phyloP scores from a whole-genome alignment of 30 jellyfish, hydroid and myxozoan species.

The Cassiopea andromeda region DNA sequence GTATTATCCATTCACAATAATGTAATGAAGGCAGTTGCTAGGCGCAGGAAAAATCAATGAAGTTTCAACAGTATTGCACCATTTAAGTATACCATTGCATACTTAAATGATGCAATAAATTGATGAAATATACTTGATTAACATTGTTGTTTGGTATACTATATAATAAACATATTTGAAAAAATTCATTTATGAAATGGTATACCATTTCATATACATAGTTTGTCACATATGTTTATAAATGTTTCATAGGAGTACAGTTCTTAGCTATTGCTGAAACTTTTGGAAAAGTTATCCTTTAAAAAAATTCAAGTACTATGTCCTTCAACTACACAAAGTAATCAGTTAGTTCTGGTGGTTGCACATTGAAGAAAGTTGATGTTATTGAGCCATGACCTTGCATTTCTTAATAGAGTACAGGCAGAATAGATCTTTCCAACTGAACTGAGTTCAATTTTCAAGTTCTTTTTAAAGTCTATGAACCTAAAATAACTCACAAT shows the following conservation, averaged over 20 bases:
- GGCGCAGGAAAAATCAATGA: too few relatives aligned
- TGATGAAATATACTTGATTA: not conserved
- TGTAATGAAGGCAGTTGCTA: not conserved
- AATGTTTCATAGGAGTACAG: not conserved
- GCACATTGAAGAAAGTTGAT: constrained; percentile 44
- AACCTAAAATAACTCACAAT: constrained; percentile 39
- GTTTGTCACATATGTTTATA: not conserved
- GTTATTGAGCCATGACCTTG: constrained; percentile 64
- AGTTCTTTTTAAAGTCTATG: constrained; percentile 68
- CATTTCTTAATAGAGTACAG: constrained; percentile 61
- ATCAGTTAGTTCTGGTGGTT: constrained; percentile 53
- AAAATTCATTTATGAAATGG: not conserved
- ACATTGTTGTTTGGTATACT: not conserved
- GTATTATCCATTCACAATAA: not conserved
- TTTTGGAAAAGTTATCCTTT: not conserved
- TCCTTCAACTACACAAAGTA: constrained; percentile 10
- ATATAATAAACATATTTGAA: not conserved
- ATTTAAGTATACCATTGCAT: not conserved
- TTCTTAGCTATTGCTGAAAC: not conserved
- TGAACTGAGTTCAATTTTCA: constrained; percentile 51
- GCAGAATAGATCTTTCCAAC: constrained; percentile 55
- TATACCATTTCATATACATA: too few relatives aligned
- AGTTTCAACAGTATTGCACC: not conserved
- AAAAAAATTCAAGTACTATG: too few relatives aligned
- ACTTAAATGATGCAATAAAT: not conserved